Evolutionary conservation across 1,140 invertebrate species (phyloP), one percentile per base, ranked within the genome.

Genomic region (Harlomillsia oculata): DNA sequence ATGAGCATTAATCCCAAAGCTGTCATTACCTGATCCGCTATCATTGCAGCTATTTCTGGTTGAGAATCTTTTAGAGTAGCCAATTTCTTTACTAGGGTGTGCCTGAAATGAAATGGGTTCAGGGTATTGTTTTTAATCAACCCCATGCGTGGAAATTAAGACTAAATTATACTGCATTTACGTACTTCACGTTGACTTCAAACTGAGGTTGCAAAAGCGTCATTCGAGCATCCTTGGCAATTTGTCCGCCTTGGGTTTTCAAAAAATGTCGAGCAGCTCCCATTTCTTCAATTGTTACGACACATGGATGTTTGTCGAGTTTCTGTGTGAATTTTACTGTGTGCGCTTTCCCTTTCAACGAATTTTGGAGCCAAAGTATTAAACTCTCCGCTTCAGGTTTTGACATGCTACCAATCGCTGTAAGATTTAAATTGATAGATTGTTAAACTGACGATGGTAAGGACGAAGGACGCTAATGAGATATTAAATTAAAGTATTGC

Each of bases 251-350:
- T 66, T 93, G 88, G 4, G 90, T 92, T 43, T 85, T 79, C 52
- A 97, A 83, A 67, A 97, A 96, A 72, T 97, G 93, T 56, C 94
- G 75, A 0, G 92, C 92, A 9, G 89, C 87, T 1, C 87, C 91
- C 91, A 97, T 96, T 72, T 97, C 92, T 66, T 89, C 56, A 5
- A 96, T 87, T 2, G 90, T 94, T 0, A 97, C 80, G 1, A 95
- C 85, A 71, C 91, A 96, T 0, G 94, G 93, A 76, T 98, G 91
- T 1, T 80, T 79, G 54, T 89, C 87, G 16, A 97, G 71, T 30
- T 85, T 80, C 25, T 82, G 81, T 1, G 90, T 97, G 1, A 87
- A 80, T 71, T 85, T 86, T 2, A 92, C 82, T 43, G 82, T 80
- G 25, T 81, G 77, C 1, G 89, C 88, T 74, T 87, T 89, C 1